These are phyloP conservation scores for Chiroxiphia lanceolata DNA, from an alignment of 2,797 vertebrate species.

Conservation along the genomic window DNA sequence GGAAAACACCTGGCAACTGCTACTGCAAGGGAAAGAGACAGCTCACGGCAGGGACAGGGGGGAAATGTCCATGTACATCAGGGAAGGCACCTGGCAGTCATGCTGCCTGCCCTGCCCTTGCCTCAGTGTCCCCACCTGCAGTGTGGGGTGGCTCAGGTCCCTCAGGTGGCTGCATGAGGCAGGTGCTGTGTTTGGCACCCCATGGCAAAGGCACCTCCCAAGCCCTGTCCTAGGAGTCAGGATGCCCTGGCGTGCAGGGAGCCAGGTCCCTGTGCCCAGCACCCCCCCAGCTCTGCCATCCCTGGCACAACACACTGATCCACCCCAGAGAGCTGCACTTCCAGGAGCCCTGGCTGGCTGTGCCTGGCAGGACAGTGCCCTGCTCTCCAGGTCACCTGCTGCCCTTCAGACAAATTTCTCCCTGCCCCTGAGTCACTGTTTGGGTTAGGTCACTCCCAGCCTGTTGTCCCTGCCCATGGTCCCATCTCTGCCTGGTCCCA, in stretches of 20 bases:
- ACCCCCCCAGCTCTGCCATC: background rate
- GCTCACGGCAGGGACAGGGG: background rate
- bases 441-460: background rate
- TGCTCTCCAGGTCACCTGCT: background rate
- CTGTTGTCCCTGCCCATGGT: fast-evolving
- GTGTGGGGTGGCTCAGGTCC: fast-evolving
- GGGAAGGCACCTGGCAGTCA: background rate
- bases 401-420: background rate
- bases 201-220: background rate
- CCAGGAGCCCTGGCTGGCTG: background rate
- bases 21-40: background rate
- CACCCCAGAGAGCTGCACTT: background rate
- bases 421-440: background rate
- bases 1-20: background rate
- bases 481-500: background rate
- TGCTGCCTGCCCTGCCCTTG: background rate
- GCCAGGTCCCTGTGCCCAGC: background rate
- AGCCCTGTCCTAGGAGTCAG: background rate
- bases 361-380: fast-evolving
- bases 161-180: fast-evolving
- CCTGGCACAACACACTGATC: fast-evolving
- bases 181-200: background rate
- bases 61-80: background rate
- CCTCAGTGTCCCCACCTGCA: background rate
- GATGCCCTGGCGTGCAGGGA: fast-evolving